Base-by-base conservation (phyloP, 2,888 invertebrate genomes). In the Leptura quadrifasciata region DNA sequence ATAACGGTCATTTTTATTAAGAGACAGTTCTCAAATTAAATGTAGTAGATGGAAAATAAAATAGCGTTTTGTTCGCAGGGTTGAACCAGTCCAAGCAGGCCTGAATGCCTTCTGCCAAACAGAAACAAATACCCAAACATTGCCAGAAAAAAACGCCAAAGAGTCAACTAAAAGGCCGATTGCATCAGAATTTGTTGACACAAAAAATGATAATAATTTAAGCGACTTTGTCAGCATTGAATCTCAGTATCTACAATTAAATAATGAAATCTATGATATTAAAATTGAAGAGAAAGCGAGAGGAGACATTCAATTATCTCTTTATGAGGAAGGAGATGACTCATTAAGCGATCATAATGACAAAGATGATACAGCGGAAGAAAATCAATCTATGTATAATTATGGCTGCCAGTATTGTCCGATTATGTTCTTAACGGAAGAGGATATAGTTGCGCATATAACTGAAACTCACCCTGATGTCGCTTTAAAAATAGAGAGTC, bases 341-440 rank as follows among this genome's bases (percentile, higher is more conserved):
- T 58, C 63, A 1, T 58, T 72, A 20, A 72, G 54, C 35, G 72
- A 72, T 52, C 61, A 61, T 15, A 58, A 52, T 10, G 69, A 74
- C 24, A 70, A 27, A 8, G 77, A 76, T 39, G 70, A 67, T 35
- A 17, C 54, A 57, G 39, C 17, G 35, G 76, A 75, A 72, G 76
- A 80, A 47, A 75, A 77, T 8, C 77, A 79, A 61, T 54, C 71
- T 12, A 68, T 75, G 20, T 81, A 78, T 67, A 75, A 76, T 31
- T 85, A 80, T 75, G 81, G 79, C 17, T 88, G 88, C 70, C 84
- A 85, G 64, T 84, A 82, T 77, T 88, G 88, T 75, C 79, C 85
- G n/a, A 79, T 81, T 8, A 79, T 85, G 61, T 87, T 85, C 76
- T 64, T 82, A 21, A 80, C 80, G 12, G 85, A 86, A 77, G 83